phyloP scores from a whole-genome alignment of 2,797 vertebrate genomes.

The Cuniculus paca region DNA sequence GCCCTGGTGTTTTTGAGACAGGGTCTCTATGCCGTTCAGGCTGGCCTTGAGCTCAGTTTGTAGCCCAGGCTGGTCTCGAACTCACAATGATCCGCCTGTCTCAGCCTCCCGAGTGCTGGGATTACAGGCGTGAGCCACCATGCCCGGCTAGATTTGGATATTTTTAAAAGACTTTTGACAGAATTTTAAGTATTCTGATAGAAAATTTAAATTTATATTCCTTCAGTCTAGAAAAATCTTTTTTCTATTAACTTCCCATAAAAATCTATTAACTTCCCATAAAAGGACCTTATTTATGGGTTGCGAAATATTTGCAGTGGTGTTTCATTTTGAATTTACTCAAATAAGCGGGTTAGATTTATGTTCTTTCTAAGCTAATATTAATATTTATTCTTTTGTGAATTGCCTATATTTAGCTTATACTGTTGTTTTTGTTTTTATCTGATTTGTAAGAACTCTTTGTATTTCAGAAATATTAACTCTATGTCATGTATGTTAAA shows the following conservation, averaged over 20 bases:
- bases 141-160: no score
- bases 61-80: no score
- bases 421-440: background rate
- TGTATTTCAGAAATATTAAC: background rate
- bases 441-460: background rate
- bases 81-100: no score
- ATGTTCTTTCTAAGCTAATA: background rate
- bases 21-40: no score
- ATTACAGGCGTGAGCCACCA: no score
- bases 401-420: background rate
- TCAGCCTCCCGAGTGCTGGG: no score
- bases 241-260: background rate
- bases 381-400: background rate
- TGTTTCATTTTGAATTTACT: conserved; percentile 27
- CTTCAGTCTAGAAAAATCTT: background rate
- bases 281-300: background rate
- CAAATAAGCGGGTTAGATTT: background rate
- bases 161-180: conserved; percentile 49
- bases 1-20: no score
- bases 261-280: background rate
- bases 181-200: background rate
- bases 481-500: background rate
- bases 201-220: conserved; percentile 35
- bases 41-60: no score
- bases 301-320: background rate